phyloP scores from a whole-genome alignment of 2,113 vertebrate species.

The Hepsetus odoe region DNA sequence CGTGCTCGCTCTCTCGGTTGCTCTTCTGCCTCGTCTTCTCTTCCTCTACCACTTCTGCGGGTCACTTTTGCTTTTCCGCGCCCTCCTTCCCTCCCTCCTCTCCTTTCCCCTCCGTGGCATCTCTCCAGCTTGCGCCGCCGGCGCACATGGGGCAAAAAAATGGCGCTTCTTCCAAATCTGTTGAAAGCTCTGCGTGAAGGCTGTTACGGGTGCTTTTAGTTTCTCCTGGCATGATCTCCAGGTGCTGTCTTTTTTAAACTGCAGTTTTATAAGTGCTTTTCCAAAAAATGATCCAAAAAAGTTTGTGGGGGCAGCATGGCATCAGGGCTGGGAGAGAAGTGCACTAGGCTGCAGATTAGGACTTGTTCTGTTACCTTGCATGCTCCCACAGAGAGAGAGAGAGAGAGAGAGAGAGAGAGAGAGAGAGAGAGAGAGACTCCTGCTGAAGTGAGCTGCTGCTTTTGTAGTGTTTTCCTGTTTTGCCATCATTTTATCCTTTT shows the following conservation, averaged over 20 bases:
- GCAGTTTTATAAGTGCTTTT: no score
- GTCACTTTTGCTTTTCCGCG: constrained; percentile 57
- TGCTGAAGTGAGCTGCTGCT: no score
- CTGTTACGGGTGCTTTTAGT: no score
- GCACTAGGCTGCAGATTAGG: neutral
- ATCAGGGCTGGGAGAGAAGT: neutral
- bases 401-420: neutral
- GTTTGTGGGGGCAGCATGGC: neutral
- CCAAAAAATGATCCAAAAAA: no score
- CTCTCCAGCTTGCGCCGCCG: constrained; percentile 68
- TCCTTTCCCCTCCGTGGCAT: constrained; percentile 55
- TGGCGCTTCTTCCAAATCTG: constrained; percentile 79
- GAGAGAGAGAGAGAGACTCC: no score
- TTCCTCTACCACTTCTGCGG: constrained; percentile 58
- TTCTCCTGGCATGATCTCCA: no score
- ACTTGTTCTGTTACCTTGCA: neutral
- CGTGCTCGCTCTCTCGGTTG: constrained; percentile 17
- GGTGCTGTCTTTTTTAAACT: neutral
- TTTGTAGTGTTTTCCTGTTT: no score
- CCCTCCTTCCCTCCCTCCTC: constrained; percentile 8
- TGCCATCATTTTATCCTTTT: no score
- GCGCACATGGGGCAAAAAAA: constrained; percentile 81
- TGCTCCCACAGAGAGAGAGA: neutral
- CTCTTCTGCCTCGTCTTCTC: constrained; percentile 40
- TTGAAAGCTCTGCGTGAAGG: no score